Evolutionary conservation across 2,113 vertebrate genomes (phyloP), one percentile per base, ranked within the genome.

Genomic region (Hucho hucho): DNA sequence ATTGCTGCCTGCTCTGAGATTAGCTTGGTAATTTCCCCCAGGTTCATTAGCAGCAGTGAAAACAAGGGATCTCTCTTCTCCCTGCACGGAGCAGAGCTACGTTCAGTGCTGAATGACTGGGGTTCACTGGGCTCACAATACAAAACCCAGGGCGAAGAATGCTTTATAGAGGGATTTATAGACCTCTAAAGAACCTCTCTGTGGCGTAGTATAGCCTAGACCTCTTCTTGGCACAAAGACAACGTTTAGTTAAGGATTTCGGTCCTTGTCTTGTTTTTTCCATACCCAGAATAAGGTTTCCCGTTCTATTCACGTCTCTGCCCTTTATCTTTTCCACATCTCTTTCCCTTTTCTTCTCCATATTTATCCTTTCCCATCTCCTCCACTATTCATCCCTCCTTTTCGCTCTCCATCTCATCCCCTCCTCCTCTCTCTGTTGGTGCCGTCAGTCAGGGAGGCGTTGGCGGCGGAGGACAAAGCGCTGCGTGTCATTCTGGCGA

Each of bases 21-120:
- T 92, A 93, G 89, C 83, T 76, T 86, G 86, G 84, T 91, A 89
- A 92, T 90, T 92, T 91, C 88, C 87, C 84, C 85, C 86, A 80
- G 87, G 89, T 92, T 84, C 89, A 90, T 91, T 89, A 89, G 58
- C 87, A 63, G 80, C 81, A 79, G 76, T 80, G 80, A 85, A 84
- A 87, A 89, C 78, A 24, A 32, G 58, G 37, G 71, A 49, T 2
- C 47, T 74, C 63, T n/a, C 61, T 67, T 6, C 16, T 53, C 49
- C 49, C 16, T 16, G 49, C 16, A 16, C 49, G 18, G 49, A 16
- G 49, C 4, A 53, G 49, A 53, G 49, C 49, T 16, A 53, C 4
- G 11, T 49, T 49, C 47, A 18, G 14, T 4, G 4, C 49, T 53
- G 49, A 53, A 53, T 18, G 14, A 53, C 49, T 18, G 12, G 12